Evolutionary conservation across 2,888 invertebrate genomes (phyloP).

Genomic region (Meganola albula): DNA sequence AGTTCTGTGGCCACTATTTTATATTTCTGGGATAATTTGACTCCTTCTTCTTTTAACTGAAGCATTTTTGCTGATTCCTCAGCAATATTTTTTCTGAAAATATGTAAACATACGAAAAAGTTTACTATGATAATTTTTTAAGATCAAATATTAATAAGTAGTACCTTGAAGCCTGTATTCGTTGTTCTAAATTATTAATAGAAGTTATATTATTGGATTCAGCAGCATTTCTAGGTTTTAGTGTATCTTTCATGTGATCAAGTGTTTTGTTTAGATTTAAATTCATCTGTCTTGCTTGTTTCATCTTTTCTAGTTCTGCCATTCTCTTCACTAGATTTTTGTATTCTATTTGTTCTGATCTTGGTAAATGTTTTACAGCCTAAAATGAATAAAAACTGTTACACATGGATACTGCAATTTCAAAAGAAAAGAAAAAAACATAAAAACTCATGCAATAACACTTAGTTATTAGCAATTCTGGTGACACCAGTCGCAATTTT

Average conservation of each 20-base stretch:
- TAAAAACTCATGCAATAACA: no score
- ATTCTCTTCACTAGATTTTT: constrained; percentile 66
- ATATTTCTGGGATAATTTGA: constrained; percentile 57
- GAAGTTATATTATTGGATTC: constrained; percentile 24
- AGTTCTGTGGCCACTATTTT: constrained; percentile 66
- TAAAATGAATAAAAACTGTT: constrained; percentile 35
- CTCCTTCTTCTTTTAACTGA: constrained; percentile 59
- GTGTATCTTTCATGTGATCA: constrained; percentile 43
- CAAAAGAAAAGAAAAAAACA: constrained; percentile 3
- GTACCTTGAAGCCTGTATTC: constrained; percentile 62
- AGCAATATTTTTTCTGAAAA: constrained; percentile 63
- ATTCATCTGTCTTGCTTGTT: constrained; percentile 56
- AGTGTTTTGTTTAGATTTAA: constrained; percentile 18
- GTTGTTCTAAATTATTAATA: constrained; percentile 48
- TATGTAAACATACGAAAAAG: no score
- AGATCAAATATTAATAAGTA: constrained; percentile 6
- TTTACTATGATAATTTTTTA: no score
- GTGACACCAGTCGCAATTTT: no score
- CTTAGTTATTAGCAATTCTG: no score
- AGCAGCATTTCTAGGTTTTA: constrained; percentile 54
- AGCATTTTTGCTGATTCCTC: constrained; percentile 65
- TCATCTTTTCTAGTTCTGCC: constrained; percentile 70
- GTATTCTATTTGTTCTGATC: constrained; percentile 70
- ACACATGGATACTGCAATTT: constrained; percentile 13
- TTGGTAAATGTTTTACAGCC: constrained; percentile 68